Evolutionary conservation across 2,797 vertebrate genomes (phyloP), one percentile per base, ranked within the genome.

Genomic region (Phalanger gymnotis): DNA sequence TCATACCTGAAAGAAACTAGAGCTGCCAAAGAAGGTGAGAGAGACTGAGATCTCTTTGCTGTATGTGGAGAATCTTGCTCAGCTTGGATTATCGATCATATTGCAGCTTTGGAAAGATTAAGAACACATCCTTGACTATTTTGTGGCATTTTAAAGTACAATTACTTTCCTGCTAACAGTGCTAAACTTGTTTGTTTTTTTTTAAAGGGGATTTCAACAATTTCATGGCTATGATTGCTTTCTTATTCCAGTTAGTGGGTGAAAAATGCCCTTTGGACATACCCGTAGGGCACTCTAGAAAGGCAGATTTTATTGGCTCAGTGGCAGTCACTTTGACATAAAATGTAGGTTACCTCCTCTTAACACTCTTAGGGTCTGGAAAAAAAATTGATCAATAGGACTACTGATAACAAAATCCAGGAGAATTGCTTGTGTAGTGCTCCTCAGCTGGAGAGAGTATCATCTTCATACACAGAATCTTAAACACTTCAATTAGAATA

Each of bases 271-370:
- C 40, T 40, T 47, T 40, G 19, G 66, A 47, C n/a, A 81, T 25
- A 81, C 22, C 66, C 66, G 47, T 2, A 14, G n/a, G 11, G 66
- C 16, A 40, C 19, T 47, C 19, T 81, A 25, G 22, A 2, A 81
- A 81, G n/a, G 66, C 66, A 81, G 22, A 40, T 81, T 81, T 25
- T 47, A 95, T 92, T 96, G 28, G 52, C 91, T 16, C 27, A 89
- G 28, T 53, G 52, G 30, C 31, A 55, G 55, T 92, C 96, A 95
- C 34, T 90, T 10, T 95, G 25, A 28, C 73, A 90, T 96, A 92
- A 96, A 96, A 94, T 56, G 93, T 14, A 90, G 6, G 93, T 90
- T 66, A 16, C n/a, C 94, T 28, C 94, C 54, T 94, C 40, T 96
- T 92, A 92, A 95, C 34, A 58, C 52, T 95, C 3, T 89, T 19